Percentiles rank a stretch among this genome's conserved stretches.
These are phyloP conservation scores for Megalopta genalis DNA, from an alignment of 1,140 invertebrate genomes.

Conservation along the genomic window DNA sequence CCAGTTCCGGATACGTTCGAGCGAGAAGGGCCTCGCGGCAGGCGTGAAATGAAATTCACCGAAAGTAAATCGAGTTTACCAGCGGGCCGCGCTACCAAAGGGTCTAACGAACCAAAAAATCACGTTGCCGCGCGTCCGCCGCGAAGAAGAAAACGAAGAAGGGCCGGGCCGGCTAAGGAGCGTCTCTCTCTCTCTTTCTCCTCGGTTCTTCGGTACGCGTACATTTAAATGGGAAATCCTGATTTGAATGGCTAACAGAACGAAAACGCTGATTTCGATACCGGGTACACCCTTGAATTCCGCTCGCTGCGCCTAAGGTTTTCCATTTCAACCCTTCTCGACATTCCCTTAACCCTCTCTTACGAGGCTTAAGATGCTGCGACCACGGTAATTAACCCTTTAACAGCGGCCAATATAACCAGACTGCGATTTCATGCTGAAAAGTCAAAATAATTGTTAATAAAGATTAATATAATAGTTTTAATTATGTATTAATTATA, in stretches of 20 bases:
- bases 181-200: background rate
- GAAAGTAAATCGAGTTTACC: conserved; percentile 75
- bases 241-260: conserved; percentile 31
- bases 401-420: too few species aligned
- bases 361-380: too few species aligned
- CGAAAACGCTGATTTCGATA: background rate
- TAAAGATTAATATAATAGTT: too few species aligned
- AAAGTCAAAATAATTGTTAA: too few species aligned
- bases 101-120: conserved; percentile 74
- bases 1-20: conserved; percentile 26
- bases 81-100: conserved; percentile 61
- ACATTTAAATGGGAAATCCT: conserved; percentile 30
- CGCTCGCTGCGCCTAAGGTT: background rate
- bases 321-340: background rate
- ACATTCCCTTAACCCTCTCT: background rate
- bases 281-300: background rate
- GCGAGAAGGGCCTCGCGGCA: conserved; percentile 6
- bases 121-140: conserved; percentile 39
- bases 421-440: too few species aligned
- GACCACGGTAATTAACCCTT: background rate
- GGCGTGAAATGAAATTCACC: conserved; percentile 75
- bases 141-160: conserved; percentile 23
- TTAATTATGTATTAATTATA: too few species aligned
- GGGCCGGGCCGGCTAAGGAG: background rate
- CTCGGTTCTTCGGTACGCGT: background rate